Conservation (phyloP, 1,140 invertebrate genomes). For the Papilio dardanus region DNA sequence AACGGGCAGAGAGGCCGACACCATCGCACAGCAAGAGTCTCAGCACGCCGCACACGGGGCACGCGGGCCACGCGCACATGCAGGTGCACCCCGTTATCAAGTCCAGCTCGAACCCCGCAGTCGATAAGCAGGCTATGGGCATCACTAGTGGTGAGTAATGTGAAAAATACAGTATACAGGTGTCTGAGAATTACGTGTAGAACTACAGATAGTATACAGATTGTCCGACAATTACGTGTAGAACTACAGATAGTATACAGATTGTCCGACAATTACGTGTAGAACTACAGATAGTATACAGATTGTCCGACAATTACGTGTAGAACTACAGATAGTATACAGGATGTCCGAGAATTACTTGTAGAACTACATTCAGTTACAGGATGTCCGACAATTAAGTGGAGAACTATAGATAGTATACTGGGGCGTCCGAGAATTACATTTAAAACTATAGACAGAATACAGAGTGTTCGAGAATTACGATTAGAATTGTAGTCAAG, state of each 20-base stretch:
- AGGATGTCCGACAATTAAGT: no score
- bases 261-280: no score
- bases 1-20: conserved; percentile 54
- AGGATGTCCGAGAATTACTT: neutral
- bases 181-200: no score
- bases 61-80: conserved; percentile 50
- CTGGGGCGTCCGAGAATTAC: no score
- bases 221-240: neutral
- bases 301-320: no score
- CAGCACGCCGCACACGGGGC: conserved; percentile 70
- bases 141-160: conserved; percentile 68
- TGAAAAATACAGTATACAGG: no score
- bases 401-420: no score
- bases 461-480: no score
- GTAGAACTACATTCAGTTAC: neutral
- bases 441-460: no score
- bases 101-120: conserved; percentile 78
- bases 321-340: neutral
- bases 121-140: conserved; percentile 80
- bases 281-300: no score
- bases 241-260: neutral
- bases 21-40: conserved; percentile 74
- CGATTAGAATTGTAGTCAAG: no score
- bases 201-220: neutral
- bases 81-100: conserved; percentile 80